Evolutionary conservation across 2,888 invertebrate species (phyloP).

Genomic region (Anarsia innoxiella): DNA sequence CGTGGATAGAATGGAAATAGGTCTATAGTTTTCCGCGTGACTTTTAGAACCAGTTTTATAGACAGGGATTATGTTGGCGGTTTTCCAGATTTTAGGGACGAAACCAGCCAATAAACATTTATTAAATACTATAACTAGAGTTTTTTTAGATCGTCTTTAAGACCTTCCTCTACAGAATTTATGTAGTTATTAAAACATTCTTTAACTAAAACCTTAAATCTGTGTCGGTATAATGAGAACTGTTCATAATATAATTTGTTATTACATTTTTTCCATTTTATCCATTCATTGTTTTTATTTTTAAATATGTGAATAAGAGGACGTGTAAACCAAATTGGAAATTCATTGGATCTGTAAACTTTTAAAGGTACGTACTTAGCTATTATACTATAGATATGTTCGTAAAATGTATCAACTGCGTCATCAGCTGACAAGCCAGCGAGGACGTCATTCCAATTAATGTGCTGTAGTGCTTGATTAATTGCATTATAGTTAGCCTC

Average conservation of each 20-base stretch:
- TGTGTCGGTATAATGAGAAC: not conserved
- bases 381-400: slow-evolving; percentile 1
- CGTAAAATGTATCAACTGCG: not conserved
- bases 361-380: not conserved
- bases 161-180: not conserved
- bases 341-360: not conserved
- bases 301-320: slow-evolving; percentile 14
- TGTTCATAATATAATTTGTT: not conserved
- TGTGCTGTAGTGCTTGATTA: not conserved
- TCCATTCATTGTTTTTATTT: slow-evolving; percentile 15
- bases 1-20: not conserved
- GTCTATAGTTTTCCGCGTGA: slow-evolving; percentile 4
- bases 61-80: not conserved
- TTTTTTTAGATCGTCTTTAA: not conserved
- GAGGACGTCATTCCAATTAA: not conserved
- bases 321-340: slow-evolving; percentile 2
- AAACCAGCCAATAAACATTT: not conserved
- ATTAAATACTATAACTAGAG: not conserved
- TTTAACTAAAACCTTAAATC: not conserved
- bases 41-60: slow-evolving; percentile 2
- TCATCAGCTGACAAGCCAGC: not conserved
- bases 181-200: not conserved
- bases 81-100: not conserved
- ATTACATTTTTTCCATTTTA: slow-evolving; percentile 17
- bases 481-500: not conserved